Percentiles rank a stretch among this genome's conserved stretches.
phyloP scores from a whole-genome alignment of 2,113 vertebrate species.

The Tachysurus fulvidraco region DNA sequence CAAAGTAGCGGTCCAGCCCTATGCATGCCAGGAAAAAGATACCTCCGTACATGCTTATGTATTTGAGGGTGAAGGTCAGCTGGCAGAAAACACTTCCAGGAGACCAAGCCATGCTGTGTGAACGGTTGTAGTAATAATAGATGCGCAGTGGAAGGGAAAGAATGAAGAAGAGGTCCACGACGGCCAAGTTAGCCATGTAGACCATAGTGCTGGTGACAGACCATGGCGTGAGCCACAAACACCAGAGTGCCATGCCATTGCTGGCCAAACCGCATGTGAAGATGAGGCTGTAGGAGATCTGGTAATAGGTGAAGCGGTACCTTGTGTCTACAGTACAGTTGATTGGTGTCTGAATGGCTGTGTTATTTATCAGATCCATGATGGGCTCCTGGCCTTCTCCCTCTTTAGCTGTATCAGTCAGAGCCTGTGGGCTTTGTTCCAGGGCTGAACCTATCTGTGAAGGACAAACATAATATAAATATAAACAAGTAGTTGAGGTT shows the following conservation, averaged over 20 bases:
- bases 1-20: conserved; percentile 71
- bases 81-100: conserved; percentile 62
- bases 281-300: conserved; percentile 72
- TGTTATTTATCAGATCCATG: conserved; percentile 67
- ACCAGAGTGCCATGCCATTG: conserved; percentile 64
- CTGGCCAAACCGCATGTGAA: conserved; percentile 68
- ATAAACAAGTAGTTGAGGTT: no score
- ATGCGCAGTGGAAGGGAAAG: conserved; percentile 71
- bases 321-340: conserved; percentile 71
- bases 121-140: conserved; percentile 68
- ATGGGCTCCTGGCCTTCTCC: neutral
- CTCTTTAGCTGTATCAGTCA: conserved; percentile 16
- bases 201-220: conserved; percentile 64
- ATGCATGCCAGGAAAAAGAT: conserved; percentile 77
- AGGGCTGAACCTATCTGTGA: conserved; percentile 14
- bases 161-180: conserved; percentile 68
- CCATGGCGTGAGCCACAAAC: conserved; percentile 57
- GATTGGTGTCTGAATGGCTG: conserved; percentile 25
- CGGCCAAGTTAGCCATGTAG: conserved; percentile 69
- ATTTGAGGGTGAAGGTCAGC: conserved; percentile 72
- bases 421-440: neutral
- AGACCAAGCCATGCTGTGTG: conserved; percentile 54
- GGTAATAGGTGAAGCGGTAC: conserved; percentile 71
- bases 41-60: conserved; percentile 74
- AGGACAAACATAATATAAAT: no score